These are phyloP conservation scores for Bilobella aurantiaca DNA, from an alignment of 1,140 invertebrate genomes.

Conservation along the genomic window DNA sequence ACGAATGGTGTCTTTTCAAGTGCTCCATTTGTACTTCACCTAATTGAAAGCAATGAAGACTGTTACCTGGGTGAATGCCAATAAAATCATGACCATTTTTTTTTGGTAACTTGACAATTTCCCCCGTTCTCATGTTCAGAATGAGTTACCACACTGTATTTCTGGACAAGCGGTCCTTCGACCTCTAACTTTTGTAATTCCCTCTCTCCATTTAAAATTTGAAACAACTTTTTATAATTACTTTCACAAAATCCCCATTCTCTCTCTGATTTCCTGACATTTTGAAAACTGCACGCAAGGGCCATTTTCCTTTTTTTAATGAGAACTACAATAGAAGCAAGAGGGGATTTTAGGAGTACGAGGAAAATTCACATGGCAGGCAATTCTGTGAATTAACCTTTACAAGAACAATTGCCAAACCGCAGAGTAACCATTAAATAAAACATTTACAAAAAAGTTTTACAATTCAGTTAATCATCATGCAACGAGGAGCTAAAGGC, in stretches of 20 bases:
- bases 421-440: too few relatives aligned
- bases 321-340: too few relatives aligned
- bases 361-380: neutral
- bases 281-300: constrained; percentile 1
- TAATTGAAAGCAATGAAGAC: neutral
- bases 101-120: constrained; percentile 7
- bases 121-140: neutral
- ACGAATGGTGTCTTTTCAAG: neutral
- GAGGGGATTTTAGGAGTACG: neutral
- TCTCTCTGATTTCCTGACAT: neutral
- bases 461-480: too few relatives aligned
- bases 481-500: too few relatives aligned
- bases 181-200: too few relatives aligned
- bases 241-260: neutral
- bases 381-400: too few relatives aligned
- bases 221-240: constrained; percentile 8
- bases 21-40: too few relatives aligned
- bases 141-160: neutral
- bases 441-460: too few relatives aligned
- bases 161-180: neutral
- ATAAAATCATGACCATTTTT: neutral
- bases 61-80: neutral
- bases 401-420: neutral
- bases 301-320: neutral
- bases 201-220: constrained; percentile 2